These are phyloP conservation scores for Petrolisthes cinctipes DNA, from an alignment of 2,888 invertebrate genomes.

Conservation along the genomic window DNA sequence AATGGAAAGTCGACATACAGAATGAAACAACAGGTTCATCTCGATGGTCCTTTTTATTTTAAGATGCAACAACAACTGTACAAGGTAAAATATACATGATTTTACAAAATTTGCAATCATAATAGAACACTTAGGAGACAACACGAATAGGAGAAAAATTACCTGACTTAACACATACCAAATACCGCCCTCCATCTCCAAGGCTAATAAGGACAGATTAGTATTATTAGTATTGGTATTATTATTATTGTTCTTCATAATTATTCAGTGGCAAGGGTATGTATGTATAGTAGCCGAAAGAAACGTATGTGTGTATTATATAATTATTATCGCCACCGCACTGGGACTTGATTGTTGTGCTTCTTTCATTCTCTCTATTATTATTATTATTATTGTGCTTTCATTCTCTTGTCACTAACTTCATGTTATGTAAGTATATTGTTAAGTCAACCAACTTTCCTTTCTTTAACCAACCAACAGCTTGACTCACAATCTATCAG, in stretches of 20 bases:
- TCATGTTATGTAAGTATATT: neutral
- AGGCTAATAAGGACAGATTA: too few species aligned
- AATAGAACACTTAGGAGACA: constrained; percentile 44
- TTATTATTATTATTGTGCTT: too few species aligned
- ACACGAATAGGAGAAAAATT: constrained; percentile 47
- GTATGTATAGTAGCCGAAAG: too few species aligned
- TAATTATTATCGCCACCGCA: too few species aligned
- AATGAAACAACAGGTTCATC: neutral
- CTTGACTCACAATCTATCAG: neutral
- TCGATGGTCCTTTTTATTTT: constrained; percentile 38
- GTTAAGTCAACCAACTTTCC: neutral
- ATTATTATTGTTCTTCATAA: too few species aligned
- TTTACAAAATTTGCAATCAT: constrained; percentile 52
- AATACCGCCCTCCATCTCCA: too few species aligned
- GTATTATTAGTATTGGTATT: too few species aligned
- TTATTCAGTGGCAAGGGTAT: too few species aligned
- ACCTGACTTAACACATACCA: constrained; percentile 20
- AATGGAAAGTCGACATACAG: too few species aligned
- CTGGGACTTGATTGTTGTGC: too few species aligned
- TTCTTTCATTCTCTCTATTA: too few species aligned
- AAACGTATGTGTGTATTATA: too few species aligned
- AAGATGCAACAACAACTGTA: constrained; percentile 59
- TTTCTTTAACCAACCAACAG: neutral
- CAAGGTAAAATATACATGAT: constrained; percentile 56
- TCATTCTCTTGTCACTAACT: neutral